Evolutionary conservation across 2,113 vertebrate genomes (phyloP).

Genomic region (Chiloscyllium plagiosum): DNA sequence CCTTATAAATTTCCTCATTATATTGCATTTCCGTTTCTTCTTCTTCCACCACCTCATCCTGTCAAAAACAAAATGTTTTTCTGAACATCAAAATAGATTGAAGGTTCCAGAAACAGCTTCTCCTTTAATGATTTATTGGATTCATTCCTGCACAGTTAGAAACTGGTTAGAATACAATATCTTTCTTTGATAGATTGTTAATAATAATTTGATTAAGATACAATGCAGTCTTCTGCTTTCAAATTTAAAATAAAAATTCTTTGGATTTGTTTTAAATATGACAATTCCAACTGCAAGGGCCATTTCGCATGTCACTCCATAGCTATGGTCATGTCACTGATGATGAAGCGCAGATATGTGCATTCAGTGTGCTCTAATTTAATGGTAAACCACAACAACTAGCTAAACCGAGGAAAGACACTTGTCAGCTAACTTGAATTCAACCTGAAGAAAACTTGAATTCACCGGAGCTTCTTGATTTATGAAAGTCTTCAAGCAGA

Average conservation of each 20-base stretch:
- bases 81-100: not conserved
- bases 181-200: not conserved
- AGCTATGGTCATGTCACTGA: not conserved
- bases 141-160: not conserved
- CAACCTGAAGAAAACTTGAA: not conserved
- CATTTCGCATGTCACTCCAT: not conserved
- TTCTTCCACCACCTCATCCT: conserved; percentile 87
- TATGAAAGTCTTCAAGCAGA: not conserved
- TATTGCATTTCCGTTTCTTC: conserved; percentile 82
- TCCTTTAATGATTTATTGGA: not conserved
- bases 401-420: not conserved
- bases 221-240: not conserved
- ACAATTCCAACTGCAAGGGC: not conserved
- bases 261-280: not conserved
- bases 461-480: not conserved
- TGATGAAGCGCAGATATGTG: not conserved
- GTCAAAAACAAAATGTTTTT: conserved; percentile 43
- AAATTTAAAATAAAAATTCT: not conserved
- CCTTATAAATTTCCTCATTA: conserved; percentile 92
- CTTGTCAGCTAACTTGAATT: not conserved
- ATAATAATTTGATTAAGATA: not conserved
- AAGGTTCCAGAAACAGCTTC: not conserved
- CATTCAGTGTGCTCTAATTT: not conserved
- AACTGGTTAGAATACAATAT: not conserved
- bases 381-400: not conserved